Conservation (phyloP, 2,113 vertebrate genomes). For the Benitochromis conjunctus region DNA sequence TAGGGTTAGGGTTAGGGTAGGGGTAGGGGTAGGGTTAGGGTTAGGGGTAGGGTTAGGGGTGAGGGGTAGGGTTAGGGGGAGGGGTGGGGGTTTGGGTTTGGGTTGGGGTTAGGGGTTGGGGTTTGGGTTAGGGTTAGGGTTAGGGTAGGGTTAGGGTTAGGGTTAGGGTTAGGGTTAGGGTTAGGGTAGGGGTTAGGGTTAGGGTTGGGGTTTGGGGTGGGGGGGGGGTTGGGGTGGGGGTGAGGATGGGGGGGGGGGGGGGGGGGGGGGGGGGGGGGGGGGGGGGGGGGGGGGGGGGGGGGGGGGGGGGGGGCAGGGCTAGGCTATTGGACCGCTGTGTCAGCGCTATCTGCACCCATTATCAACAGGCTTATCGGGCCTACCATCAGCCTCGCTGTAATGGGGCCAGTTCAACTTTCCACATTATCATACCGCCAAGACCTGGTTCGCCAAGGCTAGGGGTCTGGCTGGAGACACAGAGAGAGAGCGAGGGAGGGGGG, state of each 20-base stretch:
- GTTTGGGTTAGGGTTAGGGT: too few relatives aligned
- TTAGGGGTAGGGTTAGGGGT: too few relatives aligned
- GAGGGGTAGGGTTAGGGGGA: too few relatives aligned
- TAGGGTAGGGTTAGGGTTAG: too few relatives aligned
- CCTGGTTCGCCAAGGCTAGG: slow-evolving; percentile 84
- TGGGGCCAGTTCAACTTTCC: slow-evolving; percentile 99
- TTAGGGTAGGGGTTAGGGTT: too few relatives aligned
- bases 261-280: slow-evolving; percentile 69
- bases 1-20: too few relatives aligned
- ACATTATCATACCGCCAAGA: slow-evolving; percentile 99
- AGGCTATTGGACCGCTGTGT: slow-evolving; percentile 91
- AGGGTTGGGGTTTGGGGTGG: too few relatives aligned
- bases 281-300: slow-evolving; percentile 46
- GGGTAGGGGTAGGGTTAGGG: too few relatives aligned
- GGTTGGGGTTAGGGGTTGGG: too few relatives aligned
- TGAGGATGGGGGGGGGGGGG: not conserved
- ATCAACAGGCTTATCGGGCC: slow-evolving; percentile 88
- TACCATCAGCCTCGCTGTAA: slow-evolving; percentile 96
- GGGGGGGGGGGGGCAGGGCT: slow-evolving; percentile 68
- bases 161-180: too few relatives aligned
- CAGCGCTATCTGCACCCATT: slow-evolving; percentile 94
- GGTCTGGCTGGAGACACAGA: slow-evolving; percentile 75
- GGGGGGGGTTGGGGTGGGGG: slow-evolving; percentile 72
- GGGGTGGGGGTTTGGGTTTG: too few relatives aligned
- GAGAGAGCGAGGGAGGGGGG: not conserved